phyloP scores from a whole-genome alignment of 2,888 invertebrate genomes.

The Papilio protenor region DNA sequence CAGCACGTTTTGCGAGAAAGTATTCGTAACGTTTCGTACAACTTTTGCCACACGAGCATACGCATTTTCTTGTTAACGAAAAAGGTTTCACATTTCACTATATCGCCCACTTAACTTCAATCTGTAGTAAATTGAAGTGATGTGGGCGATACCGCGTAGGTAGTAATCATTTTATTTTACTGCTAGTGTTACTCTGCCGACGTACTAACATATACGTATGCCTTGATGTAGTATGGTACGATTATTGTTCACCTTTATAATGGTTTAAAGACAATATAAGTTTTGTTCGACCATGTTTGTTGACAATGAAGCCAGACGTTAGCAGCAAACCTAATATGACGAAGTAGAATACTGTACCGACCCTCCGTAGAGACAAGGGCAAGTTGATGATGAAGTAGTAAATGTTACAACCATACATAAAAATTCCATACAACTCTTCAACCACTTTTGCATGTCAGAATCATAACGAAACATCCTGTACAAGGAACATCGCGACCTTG shows the following conservation, averaged over 20 bases:
- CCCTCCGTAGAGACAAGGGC: too few relatives aligned
- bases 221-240: not conserved
- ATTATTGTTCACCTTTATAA: not conserved
- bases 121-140: constrained; percentile 6
- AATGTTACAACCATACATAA: not conserved
- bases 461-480: not conserved
- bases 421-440: not conserved
- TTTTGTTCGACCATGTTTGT: not conserved
- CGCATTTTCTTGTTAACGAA: constrained; percentile 13
- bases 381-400: too few relatives aligned
- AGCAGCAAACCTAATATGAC: not conserved
- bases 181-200: not conserved
- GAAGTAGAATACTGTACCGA: not conserved
- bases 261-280: not conserved
- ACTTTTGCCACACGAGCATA: not conserved
- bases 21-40: too few relatives aligned
- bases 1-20: too few relatives aligned
- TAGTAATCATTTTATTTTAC: constrained; percentile 14
- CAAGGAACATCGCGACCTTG: constrained; percentile 6
- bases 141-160: constrained; percentile 19
- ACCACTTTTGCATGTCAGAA: not conserved
- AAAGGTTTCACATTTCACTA: constrained; percentile 20
- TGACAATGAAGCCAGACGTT: not conserved
- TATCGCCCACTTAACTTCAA: constrained; percentile 17
- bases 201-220: not conserved